Conservation (phyloP, 2,113 vertebrate species). For the Gymnarchus niloticus region DNA sequence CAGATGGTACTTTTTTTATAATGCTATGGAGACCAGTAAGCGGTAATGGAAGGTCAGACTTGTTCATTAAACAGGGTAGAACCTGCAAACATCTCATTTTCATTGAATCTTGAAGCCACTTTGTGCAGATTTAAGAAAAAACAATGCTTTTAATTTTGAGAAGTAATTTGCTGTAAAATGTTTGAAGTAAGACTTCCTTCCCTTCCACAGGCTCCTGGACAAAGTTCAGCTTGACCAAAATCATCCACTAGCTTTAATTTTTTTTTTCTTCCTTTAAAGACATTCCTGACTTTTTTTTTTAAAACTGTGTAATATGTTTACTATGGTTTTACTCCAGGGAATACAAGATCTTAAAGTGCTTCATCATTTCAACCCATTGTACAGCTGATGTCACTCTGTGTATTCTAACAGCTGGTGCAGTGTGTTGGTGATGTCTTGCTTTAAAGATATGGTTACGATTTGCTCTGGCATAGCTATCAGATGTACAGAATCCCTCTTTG, state of each 20-base stretch:
- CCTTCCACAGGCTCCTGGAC: slow-evolving; percentile 88
- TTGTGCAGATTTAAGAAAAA: slow-evolving; percentile 32
- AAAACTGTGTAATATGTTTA: slow-evolving; percentile 75
- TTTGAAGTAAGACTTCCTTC: slow-evolving; percentile 28
- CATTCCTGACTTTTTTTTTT: slow-evolving; percentile 86
- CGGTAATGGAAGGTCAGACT: neutral
- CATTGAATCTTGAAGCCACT: too few species aligned
- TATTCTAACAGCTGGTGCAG: slow-evolving; percentile 64
- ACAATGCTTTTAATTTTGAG: neutral
- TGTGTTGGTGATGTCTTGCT: slow-evolving; percentile 67
- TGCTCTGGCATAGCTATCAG: neutral
- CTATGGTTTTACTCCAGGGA: slow-evolving; percentile 74
- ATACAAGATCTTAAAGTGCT: slow-evolving; percentile 70
- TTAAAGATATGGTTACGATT: slow-evolving; percentile 49
- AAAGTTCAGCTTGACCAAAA: slow-evolving; percentile 92
- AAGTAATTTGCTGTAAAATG: neutral
- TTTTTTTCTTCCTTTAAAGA: slow-evolving; percentile 64
- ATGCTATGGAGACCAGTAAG: neutral
- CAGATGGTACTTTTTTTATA: neutral
- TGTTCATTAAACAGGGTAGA: neutral
- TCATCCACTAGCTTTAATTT: slow-evolving; percentile 56
- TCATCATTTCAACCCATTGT: slow-evolving; percentile 62
- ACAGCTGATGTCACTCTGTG: slow-evolving; percentile 68
- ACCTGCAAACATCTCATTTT: too few species aligned
- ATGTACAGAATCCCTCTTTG: neutral